phyloP scores from a whole-genome alignment of 2,888 invertebrate species.

The Chrysolina americana region DNA sequence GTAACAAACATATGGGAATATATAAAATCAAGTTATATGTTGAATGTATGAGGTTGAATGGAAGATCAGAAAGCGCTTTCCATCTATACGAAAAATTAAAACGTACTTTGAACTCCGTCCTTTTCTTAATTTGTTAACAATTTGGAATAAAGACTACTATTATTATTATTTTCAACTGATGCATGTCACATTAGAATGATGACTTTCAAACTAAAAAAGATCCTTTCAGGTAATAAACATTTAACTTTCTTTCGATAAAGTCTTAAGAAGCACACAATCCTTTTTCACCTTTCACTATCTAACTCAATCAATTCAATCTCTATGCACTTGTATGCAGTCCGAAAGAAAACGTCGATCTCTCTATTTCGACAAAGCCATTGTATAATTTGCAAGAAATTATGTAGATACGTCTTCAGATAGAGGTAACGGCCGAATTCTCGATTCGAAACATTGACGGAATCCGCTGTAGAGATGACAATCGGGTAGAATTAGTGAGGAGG shows the following conservation, averaged over 20 bases:
- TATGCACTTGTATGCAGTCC: slow-evolving; percentile 19
- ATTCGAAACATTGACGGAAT: slow-evolving; percentile 45
- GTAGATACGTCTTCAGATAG: slow-evolving; percentile 37
- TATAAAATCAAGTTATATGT: too few species aligned
- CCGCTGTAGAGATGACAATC: slow-evolving; percentile 46
- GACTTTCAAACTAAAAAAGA: too few species aligned
- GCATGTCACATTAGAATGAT: too few species aligned
- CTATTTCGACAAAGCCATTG: slow-evolving; percentile 37
- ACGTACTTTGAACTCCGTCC: too few species aligned
- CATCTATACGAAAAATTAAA: too few species aligned
- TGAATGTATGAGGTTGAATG: too few species aligned
- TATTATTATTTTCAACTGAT: too few species aligned
- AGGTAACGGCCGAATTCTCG: slow-evolving; percentile 24
- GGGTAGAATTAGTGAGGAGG: slow-evolving; percentile 44
- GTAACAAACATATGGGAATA: too few species aligned
- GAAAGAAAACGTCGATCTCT: slow-evolving; percentile 12
- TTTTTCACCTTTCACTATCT: background rate
- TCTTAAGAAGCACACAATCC: background rate
- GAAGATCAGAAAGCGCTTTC: too few species aligned
- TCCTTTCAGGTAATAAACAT: background rate
- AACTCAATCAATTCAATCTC: slow-evolving; percentile 33
- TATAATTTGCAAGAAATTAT: slow-evolving; percentile 41
- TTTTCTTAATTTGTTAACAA: too few species aligned
- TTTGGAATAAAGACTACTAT: too few species aligned
- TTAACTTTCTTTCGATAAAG: background rate